Evolutionary conservation across 2,888 invertebrate genomes (phyloP), one percentile per base, ranked within the genome.

Genomic region (Lasius fuliginosus): DNA sequence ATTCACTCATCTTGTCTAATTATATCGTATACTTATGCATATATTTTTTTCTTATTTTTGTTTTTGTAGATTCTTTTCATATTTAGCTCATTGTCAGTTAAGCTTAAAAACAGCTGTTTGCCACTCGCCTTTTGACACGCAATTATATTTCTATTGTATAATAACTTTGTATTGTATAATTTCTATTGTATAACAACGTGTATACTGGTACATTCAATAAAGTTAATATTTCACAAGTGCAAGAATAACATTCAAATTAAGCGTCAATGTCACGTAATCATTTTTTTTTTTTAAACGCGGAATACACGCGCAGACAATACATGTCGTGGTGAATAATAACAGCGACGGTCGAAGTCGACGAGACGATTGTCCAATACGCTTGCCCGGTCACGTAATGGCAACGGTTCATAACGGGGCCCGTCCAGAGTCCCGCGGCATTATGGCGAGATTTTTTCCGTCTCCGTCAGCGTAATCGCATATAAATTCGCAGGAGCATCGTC

Each of bases 321-420:
- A 58, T 60, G 30, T 23, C 42, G 73, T 23, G n/a, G 60, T 9
- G 27, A 71, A 27, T 71, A 71, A 40, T 56, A n/a, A 46, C n/a
- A 40, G 40, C 73, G 49, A 58, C 11, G 56, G 56, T 36, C 69
- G 36, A 53, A 56, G 36, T 69, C 60, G 46, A 27, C 27, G 33
- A 11, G 12, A 9, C 58, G 60, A 56, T 36, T 42, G 64, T 65
- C 64, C 62, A 58, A 88, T 89, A 86, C 73, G 76, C 71, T 67
- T 88, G 86, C 68, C 87, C 58, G 88, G 90, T 91, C 92, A 92
- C 90, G 91, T 91, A 92, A 90, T 88, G 76, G 83, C 87, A 86
- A 85, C 88, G 86, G 90, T 84, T 90, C 82, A 83, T 91, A 92
- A 91, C 89, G 91, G 85, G 58, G 42, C 64, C 49, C 68, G 79